phyloP scores from a whole-genome alignment of 2,888 invertebrate species.

The Polietes domitor region DNA sequence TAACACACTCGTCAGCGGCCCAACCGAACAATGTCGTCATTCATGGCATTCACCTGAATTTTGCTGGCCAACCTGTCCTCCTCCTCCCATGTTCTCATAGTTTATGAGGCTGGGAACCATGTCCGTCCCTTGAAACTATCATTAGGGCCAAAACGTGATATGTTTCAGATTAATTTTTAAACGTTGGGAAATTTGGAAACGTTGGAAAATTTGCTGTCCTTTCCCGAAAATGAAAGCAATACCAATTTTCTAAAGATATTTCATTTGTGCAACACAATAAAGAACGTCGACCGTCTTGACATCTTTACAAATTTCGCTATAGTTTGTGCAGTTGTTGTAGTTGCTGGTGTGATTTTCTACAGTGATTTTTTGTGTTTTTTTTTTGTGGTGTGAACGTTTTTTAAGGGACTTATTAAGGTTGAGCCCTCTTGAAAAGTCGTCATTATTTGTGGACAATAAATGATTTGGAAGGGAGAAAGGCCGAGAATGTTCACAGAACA shows the following conservation, averaged over 20 bases:
- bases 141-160: slow-evolving; percentile 5
- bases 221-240: slow-evolving; percentile 20
- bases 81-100: not conserved
- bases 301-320: slow-evolving; percentile 50
- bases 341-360: not conserved
- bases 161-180: slow-evolving; percentile 42
- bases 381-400: not conserved
- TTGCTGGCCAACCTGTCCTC: slow-evolving; percentile 5
- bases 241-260: slow-evolving; percentile 13
- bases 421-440: slow-evolving; percentile 64
- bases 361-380: not conserved
- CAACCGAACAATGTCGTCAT: not conserved
- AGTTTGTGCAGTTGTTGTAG: slow-evolving; percentile 32
- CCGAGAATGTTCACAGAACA: not conserved
- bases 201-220: not conserved
- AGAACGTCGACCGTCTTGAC: slow-evolving; percentile 36
- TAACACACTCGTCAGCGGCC: slow-evolving; percentile 4
- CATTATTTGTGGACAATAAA: slow-evolving; percentile 53
- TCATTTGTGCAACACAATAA: slow-evolving; percentile 19
- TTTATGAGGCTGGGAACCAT: slow-evolving; percentile 20
- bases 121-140: not conserved
- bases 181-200: slow-evolving; percentile 43
- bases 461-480: slow-evolving; percentile 42
- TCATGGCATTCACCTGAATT: not conserved
- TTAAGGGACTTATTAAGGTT: slow-evolving; percentile 48